Conservation (phyloP, 2,113 vertebrate species). For the Eidolon helvum region DNA sequence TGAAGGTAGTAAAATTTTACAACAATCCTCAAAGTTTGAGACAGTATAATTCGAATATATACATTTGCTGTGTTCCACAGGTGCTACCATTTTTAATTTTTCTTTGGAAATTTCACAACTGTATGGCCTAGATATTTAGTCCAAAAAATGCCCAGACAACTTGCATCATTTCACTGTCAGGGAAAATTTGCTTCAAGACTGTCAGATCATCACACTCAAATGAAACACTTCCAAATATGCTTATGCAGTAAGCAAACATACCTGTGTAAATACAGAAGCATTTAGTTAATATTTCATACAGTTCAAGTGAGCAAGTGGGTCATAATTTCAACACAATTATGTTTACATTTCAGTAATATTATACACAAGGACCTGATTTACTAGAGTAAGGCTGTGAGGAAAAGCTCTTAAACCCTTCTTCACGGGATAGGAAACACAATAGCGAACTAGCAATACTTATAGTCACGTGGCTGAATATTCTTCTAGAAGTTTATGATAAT, state of each 20-base stretch:
- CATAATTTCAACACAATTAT: conserved; percentile 57
- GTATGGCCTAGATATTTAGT: background rate
- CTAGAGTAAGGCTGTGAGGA: conserved; percentile 1
- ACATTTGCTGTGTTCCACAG: background rate
- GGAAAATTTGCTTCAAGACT: background rate
- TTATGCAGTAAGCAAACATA: conserved; percentile 59
- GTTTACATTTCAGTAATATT: conserved; percentile 60
- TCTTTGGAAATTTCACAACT: background rate
- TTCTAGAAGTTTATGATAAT: background rate
- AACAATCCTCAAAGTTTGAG: background rate
- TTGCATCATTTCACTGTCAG: background rate
- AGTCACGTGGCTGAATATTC: background rate
- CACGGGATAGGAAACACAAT: background rate
- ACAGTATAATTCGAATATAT: background rate
- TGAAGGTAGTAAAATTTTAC: background rate
- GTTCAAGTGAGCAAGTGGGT: conserved; percentile 57
- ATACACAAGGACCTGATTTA: conserved; percentile 36
- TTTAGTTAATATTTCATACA: conserved; percentile 37
- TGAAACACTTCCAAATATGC: conserved; percentile 39
- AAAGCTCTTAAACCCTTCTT: conserved; percentile 31
- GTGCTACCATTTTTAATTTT: background rate
- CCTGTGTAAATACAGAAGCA: conserved; percentile 52
- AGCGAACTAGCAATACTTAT: background rate
- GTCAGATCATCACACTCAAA: conserved; percentile 52
- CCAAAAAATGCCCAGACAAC: background rate